Evolutionary conservation across 2,113 vertebrate genomes (phyloP).

Genomic region (Chrysemys picta): DNA sequence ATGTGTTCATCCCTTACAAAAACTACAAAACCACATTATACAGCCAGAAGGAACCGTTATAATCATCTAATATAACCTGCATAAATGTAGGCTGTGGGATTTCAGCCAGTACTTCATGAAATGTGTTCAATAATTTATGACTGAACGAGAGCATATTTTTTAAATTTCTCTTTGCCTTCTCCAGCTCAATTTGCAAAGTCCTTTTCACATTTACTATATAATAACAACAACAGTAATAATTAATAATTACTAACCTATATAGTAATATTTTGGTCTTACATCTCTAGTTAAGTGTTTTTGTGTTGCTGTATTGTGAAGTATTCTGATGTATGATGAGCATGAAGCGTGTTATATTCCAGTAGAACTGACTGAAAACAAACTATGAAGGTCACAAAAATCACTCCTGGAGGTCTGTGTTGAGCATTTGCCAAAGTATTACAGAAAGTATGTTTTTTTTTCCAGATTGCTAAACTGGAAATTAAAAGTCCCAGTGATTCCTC

Average conservation of each 20-base stretch:
- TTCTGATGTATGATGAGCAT: neutral
- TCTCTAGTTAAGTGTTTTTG: neutral
- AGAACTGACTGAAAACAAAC: neutral
- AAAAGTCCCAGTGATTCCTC: neutral
- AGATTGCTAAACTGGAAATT: slow-evolving; percentile 29
- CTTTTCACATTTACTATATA: neutral
- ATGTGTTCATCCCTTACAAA: neutral
- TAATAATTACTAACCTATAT: neutral
- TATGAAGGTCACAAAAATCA: slow-evolving; percentile 11
- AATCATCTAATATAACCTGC: neutral
- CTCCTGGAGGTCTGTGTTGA: neutral
- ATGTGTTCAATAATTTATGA: rapidly evolving
- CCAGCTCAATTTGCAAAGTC: neutral
- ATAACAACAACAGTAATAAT: neutral
- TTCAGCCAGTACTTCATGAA: neutral
- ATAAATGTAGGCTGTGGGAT: neutral
- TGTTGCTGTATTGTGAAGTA: neutral
- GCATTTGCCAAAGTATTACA: slow-evolving; percentile 1
- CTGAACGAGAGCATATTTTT: neutral
- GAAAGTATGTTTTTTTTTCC: neutral
- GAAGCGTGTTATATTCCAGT: neutral
- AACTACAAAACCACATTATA: neutral
- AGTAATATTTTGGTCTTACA: neutral
- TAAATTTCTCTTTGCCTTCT: neutral
- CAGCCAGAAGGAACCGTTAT: neutral